These are phyloP conservation scores for Apamea sordens DNA, from an alignment of 2,888 invertebrate species.

Conservation along the genomic window DNA sequence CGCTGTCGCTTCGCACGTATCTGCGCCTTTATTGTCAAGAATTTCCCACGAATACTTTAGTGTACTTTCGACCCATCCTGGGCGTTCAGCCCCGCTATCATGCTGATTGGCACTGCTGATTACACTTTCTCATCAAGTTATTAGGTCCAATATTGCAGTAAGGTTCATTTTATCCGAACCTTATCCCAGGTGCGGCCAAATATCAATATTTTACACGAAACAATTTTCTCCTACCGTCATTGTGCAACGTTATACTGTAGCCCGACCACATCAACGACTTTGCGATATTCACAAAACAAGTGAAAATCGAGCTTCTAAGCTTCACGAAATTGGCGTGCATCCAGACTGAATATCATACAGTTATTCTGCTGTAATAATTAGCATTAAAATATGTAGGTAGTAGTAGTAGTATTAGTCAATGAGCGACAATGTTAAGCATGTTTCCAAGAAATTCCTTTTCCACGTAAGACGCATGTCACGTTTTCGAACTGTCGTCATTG, in stretches of 20 bases:
- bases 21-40: background rate
- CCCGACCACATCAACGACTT: background rate
- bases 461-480: background rate
- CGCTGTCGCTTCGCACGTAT: no score
- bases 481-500: background rate
- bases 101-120: background rate
- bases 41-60: background rate
- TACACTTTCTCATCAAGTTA: conserved; percentile 12
- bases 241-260: conserved; percentile 8
- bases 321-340: conserved; percentile 6
- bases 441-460: background rate
- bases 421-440: background rate
- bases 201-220: conserved; percentile 32
- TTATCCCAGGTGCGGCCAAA: conserved; percentile 20
- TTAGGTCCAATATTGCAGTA: conserved; percentile 16
- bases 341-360: conserved; percentile 23
- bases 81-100: no score
- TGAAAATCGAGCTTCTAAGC: background rate
- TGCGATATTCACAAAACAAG: conserved; percentile 21
- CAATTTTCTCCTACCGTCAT: conserved; percentile 3
- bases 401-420: no score
- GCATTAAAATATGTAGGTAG: background rate
- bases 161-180: conserved; percentile 7
- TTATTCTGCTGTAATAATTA: conserved; percentile 11
- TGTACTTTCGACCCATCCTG: background rate